Evolutionary conservation across 2,113 vertebrate genomes (phyloP).

Genomic region (Malurus alboscapulatus): DNA sequence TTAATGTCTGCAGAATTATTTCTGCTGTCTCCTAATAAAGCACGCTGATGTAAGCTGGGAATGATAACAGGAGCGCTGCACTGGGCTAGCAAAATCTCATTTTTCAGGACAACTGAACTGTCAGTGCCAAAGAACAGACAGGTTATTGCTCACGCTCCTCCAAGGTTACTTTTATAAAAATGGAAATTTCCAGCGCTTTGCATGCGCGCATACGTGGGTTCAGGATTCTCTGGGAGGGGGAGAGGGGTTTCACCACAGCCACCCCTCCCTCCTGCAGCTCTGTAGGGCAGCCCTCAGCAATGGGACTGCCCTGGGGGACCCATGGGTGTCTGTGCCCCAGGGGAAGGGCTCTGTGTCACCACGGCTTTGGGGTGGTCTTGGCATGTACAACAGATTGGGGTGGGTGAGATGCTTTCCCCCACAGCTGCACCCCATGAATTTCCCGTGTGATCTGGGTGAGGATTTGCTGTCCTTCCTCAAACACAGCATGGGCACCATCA

Average conservation of each 20-base stretch:
- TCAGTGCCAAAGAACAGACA: slow-evolving; percentile 48
- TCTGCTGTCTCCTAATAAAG: slow-evolving; percentile 37
- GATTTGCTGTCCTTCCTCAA: background rate
- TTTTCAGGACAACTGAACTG: slow-evolving; percentile 42
- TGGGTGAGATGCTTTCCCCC: accelerated
- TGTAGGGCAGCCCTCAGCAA: background rate
- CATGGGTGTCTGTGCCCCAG: accelerated
- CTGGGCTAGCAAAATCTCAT: slow-evolving; percentile 46
- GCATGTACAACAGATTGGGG: accelerated
- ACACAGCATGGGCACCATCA: background rate
- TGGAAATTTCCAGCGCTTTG: slow-evolving; percentile 59
- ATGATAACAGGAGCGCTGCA: background rate
- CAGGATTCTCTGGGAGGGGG: background rate
- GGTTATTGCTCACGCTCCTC: slow-evolving; percentile 41
- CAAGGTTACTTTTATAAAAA: slow-evolving; percentile 67
- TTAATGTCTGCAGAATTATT: slow-evolving; percentile 29
- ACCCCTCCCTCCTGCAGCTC: background rate
- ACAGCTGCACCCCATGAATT: background rate
- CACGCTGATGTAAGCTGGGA: background rate
- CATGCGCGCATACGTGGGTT: background rate
- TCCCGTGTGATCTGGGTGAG: accelerated
- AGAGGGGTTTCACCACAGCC: background rate
- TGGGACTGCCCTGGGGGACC: accelerated
- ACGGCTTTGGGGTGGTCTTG: accelerated
- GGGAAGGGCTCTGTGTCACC: background rate